Base-by-base conservation (phyloP, 2,888 invertebrate genomes). In the Andrena hattorfiana region DNA sequence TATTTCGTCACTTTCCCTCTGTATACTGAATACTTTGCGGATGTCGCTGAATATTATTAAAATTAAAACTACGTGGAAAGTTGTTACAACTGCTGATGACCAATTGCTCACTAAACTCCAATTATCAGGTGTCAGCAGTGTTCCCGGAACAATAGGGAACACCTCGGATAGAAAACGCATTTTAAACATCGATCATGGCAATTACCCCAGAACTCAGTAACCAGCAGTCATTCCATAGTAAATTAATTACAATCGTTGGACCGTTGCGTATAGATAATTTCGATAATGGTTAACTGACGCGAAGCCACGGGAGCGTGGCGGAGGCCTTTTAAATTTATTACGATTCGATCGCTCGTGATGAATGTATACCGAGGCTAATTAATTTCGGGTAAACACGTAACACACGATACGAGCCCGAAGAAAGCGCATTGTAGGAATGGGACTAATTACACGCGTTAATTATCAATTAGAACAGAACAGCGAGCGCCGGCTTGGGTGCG, bases 241-340 rank as follows among this genome's bases (percentile, higher is more conserved):
- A 84, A 85, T 85, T 84, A 80, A 87, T 87, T 84, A 84, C 66
- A 84, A 84, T 87, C 71, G 77, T 87, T 85, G 81, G 72, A 32
- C 71, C 63, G 67, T 32, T 54, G 26, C 60, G 74, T 70, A 54
- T 67, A 74, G 70, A 66, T 70, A 82, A 82, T 82, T 77, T 87
- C 77, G 87, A 87, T 86, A 87, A 87, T 84, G 87, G 84, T 80
- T 74, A 83, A 85, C 74, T 77, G 70, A 62, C 68, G 71, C 51
- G 76, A 16, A 59, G 69, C 54, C 5, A 10, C n/a, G 54, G 26
- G 51, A 74, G 73, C 54, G 51, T 28, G 74, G 42, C 75, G 60
- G 68, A 81, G 73, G 75, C 71, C 82, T 80, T 83, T 86, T 78
- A 84, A 86, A 71, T 77, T 75, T 82, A 87, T 84, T 84, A 77